Percentiles rank a stretch among this genome's conserved stretches.
These are phyloP conservation scores for Philypnodon macrostomus DNA, from an alignment of 2,797 vertebrate genomes.

Conservation along the genomic window DNA sequence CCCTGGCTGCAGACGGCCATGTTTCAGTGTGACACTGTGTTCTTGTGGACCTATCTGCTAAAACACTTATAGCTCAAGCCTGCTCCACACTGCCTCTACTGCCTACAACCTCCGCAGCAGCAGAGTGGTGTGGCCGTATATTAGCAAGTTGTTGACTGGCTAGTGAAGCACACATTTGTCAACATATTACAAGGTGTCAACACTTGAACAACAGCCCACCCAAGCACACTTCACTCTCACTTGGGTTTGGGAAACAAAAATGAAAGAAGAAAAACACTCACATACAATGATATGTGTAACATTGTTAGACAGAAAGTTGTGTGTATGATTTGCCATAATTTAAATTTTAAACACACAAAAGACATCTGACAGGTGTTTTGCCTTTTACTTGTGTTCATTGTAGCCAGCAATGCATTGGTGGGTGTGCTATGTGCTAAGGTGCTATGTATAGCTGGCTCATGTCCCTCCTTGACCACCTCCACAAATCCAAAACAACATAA, in stretches of 20 bases:
- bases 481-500: conserved; percentile 51
- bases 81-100: conserved; percentile 39
- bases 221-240: conserved; percentile 38
- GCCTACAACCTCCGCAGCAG: conserved; percentile 36
- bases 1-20: conserved; percentile 52
- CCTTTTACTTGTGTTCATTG: conserved; percentile 71
- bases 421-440: too few relatives aligned
- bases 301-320: too few relatives aligned
- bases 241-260: neutral
- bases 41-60: conserved; percentile 70
- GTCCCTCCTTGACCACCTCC: conserved; percentile 70
- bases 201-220: conserved; percentile 61
- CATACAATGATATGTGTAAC: too few relatives aligned
- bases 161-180: conserved; percentile 73
- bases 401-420: too few relatives aligned
- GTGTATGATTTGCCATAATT: too few relatives aligned
- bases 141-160: conserved; percentile 76
- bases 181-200: conserved; percentile 77
- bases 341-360: too few relatives aligned
- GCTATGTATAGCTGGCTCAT: conserved; percentile 78
- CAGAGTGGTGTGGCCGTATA: conserved; percentile 61
- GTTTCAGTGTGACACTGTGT: conserved; percentile 62
- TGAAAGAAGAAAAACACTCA: conserved; percentile 32
- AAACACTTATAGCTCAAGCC: conserved; percentile 55
- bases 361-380: too few relatives aligned